Evolutionary conservation across 2,113 vertebrate species (phyloP), one percentile per base, ranked within the genome.

Genomic region (Antechinus flavipes): DNA sequence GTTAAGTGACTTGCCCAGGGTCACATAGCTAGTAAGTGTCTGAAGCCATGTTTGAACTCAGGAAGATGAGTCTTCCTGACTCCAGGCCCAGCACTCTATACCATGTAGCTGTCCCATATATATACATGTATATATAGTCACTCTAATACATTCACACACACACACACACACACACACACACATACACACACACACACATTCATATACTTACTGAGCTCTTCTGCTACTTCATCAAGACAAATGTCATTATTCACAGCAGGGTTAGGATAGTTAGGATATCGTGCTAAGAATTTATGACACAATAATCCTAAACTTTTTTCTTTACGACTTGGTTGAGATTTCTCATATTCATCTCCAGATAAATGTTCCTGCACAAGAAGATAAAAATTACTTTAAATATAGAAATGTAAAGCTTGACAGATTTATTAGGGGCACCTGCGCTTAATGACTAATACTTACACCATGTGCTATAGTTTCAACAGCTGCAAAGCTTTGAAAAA

Each of bases 251-350:
- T 99, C 91, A 99, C 95, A 6, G 98, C 98, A 52, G 98, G 97
- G 96, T 99, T 99, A 3, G 99, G 99, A 90, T 99, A 99, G 94
- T 99, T 98, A 8, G 99, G 99, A 91, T 99, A 99, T 0, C 99
- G 98, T 58, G 99, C 99, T 92, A 99, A 98, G 96, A 99, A 99
- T 91, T 99, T 99, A 94, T 99, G 99, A 96, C 99, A 99, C 27
- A 99, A 98, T 54, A 99, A 98, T 55, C 99, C 99, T 2, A 99
- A 98, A 95, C 99, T 99, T 97, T 99, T 99, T 96, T 99, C 99
- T 98, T 99, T 99, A 90, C 99, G 99, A 97, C 99, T 99, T 2
- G 99, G 98, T 97, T 99, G 99, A 52, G 99, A 98, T 96, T 99
- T 99, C 96, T 99, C 99, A 1, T 98, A 99, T 94, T 99, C 99